Percentiles rank a stretch among this genome's conserved stretches.
These are phyloP conservation scores for Deroplatys truncata DNA, from an alignment of 2,888 invertebrate genomes.

Conservation along the genomic window DNA sequence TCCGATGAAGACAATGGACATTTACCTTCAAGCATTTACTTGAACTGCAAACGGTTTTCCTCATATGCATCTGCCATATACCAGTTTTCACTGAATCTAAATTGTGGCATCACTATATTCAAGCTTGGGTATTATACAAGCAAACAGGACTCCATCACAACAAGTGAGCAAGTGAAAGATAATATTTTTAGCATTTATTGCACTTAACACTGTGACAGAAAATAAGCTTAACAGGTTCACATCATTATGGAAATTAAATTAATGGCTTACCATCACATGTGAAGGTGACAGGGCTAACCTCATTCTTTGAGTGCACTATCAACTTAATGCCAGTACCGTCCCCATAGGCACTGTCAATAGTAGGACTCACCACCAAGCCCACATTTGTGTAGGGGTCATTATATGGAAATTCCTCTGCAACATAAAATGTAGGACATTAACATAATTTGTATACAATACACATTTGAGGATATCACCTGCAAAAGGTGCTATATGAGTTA, in stretches of 20 bases:
- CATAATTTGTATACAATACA: neutral
- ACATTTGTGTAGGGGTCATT: slow-evolving; percentile 76
- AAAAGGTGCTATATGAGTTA: neutral
- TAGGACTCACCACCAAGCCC: slow-evolving; percentile 84
- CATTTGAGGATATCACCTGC: neutral
- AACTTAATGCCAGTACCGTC: slow-evolving; percentile 85
- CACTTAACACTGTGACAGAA: too few species aligned
- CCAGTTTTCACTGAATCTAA: too few species aligned
- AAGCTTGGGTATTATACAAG: too few species aligned
- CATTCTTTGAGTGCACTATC: slow-evolving; percentile 62
- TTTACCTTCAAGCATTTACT: too few species aligned
- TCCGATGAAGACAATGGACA: too few species aligned
- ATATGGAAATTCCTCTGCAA: slow-evolving; percentile 65
- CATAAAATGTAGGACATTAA: neutral
- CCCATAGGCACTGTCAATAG: slow-evolving; percentile 74
- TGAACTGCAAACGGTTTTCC: too few species aligned
- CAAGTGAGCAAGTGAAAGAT: too few species aligned
- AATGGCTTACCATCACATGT: slow-evolving; percentile 79
- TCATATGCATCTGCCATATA: too few species aligned
- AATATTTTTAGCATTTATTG: too few species aligned
- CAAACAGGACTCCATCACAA: too few species aligned
- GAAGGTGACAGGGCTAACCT: slow-evolving; percentile 71
- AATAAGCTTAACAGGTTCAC: too few species aligned
- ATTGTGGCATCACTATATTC: too few species aligned
- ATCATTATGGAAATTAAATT: neutral